Evolutionary conservation across 2,113 vertebrate genomes (phyloP).

Genomic region (Cyanistes caeruleus): DNA sequence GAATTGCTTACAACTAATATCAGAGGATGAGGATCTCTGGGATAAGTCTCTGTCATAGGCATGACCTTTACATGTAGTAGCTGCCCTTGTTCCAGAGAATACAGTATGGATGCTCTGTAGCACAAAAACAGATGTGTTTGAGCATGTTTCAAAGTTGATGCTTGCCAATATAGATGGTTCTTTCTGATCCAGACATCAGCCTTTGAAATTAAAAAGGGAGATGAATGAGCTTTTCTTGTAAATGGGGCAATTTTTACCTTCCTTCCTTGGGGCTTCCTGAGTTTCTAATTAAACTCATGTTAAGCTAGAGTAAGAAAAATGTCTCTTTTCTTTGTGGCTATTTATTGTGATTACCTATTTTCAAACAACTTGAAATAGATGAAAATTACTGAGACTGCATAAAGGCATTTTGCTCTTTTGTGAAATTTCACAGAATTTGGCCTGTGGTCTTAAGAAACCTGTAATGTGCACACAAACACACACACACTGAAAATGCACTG

Average conservation of each 20-base stretch:
- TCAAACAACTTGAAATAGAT: background rate
- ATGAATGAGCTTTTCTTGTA: background rate
- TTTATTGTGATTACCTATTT: background rate
- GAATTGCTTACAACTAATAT: background rate
- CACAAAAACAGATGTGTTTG: background rate
- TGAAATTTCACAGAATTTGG: background rate
- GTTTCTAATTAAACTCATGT: background rate
- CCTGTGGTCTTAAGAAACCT: background rate
- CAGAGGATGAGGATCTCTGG: background rate
- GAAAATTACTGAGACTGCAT: background rate
- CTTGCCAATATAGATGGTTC: background rate
- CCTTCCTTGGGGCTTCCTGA: background rate
- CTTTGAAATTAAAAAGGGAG: background rate
- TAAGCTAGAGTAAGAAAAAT: background rate
- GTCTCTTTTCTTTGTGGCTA: background rate
- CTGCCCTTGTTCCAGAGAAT: background rate
- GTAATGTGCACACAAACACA: rapidly evolving
- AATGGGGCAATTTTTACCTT: background rate
- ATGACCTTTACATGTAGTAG: background rate
- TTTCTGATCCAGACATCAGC: background rate
- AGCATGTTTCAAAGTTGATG: background rate
- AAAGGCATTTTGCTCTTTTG: background rate
- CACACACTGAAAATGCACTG: background rate
- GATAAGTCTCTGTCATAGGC: background rate
- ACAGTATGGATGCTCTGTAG: rapidly evolving